phyloP scores from a whole-genome alignment of 2,797 vertebrate species.

The Nasua narica region DNA sequence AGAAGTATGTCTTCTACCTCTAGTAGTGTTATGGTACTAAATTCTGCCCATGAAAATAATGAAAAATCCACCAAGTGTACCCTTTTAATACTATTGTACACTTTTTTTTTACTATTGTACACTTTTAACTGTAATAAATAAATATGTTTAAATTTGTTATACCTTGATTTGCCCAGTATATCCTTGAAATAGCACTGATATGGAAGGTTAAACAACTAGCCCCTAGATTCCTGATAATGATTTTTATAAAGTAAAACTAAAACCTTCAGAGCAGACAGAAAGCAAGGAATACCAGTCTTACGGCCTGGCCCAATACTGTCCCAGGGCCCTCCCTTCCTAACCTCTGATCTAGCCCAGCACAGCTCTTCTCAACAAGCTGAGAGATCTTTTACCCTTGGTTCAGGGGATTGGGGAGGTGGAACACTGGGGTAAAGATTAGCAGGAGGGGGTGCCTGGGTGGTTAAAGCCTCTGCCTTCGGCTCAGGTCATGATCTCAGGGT shows the following conservation, averaged over 20 bases:
- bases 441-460: not conserved
- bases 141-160: not conserved
- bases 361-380: not conserved
- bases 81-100: not conserved
- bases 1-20: not conserved
- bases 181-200: not conserved
- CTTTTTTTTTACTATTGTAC: not conserved
- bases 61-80: not conserved
- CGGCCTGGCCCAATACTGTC: no score
- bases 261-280: not conserved
- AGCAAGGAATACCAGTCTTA: not conserved
- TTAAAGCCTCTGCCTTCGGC: no score
- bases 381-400: not conserved
- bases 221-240: not conserved
- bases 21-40: not conserved
- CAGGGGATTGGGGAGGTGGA: not conserved
- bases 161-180: not conserved
- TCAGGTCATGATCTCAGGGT: no score
- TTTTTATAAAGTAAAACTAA: slow-evolving; percentile 21
- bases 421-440: not conserved
- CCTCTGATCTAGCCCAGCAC: not conserved
- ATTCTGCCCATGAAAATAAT: not conserved
- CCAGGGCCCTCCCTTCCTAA: not conserved
- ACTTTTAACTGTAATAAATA: not conserved
- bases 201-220: not conserved